Percentiles rank a stretch among this genome's conserved stretches.
Evolutionary conservation across 2,113 vertebrate genomes (phyloP).

Genomic region (Ornithorhynchus anatinus): DNA sequence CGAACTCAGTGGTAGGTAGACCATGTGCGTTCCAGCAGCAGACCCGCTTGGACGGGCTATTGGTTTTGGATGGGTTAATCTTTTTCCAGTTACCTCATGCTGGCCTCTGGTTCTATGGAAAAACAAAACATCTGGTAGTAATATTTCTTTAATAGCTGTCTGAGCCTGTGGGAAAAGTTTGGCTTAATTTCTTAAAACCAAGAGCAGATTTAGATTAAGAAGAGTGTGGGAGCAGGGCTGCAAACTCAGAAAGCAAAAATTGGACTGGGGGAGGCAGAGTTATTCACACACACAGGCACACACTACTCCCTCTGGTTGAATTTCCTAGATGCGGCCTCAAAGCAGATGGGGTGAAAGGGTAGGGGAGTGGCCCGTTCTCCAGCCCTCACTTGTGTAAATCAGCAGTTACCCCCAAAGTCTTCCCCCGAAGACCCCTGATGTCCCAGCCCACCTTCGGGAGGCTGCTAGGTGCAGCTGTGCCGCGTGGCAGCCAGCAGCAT

Average conservation of each 20-base stretch:
- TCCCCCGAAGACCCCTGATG: background rate
- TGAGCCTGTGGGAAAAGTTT: constrained; percentile 64
- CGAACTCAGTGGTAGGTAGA: background rate
- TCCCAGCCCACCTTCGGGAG: background rate
- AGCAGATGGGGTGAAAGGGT: no score
- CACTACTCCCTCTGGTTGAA: no score
- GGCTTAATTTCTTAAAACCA: constrained; percentile 54
- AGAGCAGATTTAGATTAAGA: background rate
- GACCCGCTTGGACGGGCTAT: background rate
- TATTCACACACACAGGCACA: no score
- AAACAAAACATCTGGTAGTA: constrained; percentile 71
- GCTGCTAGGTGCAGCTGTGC: accelerated
- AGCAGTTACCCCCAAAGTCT: no score
- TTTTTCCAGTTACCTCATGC: constrained; percentile 51
- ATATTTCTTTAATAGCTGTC: constrained; percentile 67
- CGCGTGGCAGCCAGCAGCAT: background rate
- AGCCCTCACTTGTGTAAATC: no score
- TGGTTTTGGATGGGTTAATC: constrained; percentile 56
- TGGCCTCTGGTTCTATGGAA: constrained; percentile 61
- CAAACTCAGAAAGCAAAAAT: background rate
- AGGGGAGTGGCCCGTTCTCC: no score
- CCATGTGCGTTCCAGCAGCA: no score
- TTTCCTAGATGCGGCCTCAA: no score
- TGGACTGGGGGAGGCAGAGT: no score
- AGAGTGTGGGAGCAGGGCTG: background rate